Percentiles rank a stretch among this genome's conserved stretches.
Evolutionary conservation across 2,113 vertebrate species (phyloP).

Genomic region (Campylomormyrus tamandua): DNA sequence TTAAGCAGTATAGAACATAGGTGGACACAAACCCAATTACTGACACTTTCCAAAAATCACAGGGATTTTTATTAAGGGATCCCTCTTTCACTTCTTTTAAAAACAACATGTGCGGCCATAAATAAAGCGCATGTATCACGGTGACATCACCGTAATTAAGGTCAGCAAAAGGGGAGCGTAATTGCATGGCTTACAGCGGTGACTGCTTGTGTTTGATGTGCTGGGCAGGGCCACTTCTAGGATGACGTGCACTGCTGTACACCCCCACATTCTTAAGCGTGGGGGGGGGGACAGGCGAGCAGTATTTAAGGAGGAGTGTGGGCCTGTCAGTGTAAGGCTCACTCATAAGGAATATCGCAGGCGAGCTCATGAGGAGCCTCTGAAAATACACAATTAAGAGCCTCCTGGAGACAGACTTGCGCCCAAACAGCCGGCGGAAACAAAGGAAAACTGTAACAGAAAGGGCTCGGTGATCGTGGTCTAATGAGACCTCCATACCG

Average conservation of each 20-base stretch:
- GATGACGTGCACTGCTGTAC: background rate
- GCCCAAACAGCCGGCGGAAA: background rate
- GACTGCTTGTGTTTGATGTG: background rate
- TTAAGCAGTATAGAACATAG: background rate
- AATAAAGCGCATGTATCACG: background rate
- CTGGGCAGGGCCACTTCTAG: background rate
- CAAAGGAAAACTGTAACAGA: background rate
- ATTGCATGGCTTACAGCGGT: background rate
- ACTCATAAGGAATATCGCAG: background rate
- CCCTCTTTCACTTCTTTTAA: background rate
- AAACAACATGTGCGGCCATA: background rate
- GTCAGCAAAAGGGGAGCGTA: background rate
- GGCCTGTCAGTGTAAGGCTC: background rate
- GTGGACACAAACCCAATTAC: background rate
- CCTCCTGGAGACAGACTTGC: background rate
- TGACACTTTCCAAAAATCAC: background rate
- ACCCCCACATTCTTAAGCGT: background rate
- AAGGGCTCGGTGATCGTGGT: background rate
- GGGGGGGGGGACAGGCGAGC: background rate
- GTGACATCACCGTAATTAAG: background rate
- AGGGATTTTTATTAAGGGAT: background rate
- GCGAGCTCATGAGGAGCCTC: background rate
- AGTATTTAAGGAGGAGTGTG: background rate
- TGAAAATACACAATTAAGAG: background rate
- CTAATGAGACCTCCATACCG: background rate